These are phyloP conservation scores for Rhipidura dahli DNA, from an alignment of 2,113 vertebrate genomes.

Conservation along the genomic window DNA sequence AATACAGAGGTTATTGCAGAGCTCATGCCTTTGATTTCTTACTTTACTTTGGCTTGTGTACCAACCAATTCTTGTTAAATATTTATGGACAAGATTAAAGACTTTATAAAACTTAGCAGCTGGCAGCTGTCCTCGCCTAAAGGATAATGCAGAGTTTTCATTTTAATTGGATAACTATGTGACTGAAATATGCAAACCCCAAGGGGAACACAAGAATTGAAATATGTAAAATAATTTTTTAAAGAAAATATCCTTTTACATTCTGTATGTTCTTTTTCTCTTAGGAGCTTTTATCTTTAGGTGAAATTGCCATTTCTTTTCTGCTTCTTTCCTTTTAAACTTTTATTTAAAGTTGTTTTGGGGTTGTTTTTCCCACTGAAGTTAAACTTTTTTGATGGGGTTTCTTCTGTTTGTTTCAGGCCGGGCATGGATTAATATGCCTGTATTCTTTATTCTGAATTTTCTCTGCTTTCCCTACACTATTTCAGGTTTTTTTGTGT, in stretches of 20 bases:
- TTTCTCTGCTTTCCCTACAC: background rate
- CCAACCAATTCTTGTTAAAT: conserved; percentile 80
- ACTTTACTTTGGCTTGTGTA: conserved; percentile 75
- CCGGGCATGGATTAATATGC: background rate
- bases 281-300: conserved; percentile 48
- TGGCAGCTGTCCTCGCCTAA: conserved; percentile 77
- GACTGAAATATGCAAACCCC: conserved; percentile 73
- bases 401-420: background rate
- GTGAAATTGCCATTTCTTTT: conserved; percentile 21
- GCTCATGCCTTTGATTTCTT: conserved; percentile 74
- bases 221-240: conserved; percentile 69
- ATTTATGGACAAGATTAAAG: conserved; percentile 83
- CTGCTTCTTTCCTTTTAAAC: background rate
- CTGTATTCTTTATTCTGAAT: background rate
- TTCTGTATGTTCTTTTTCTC: conserved; percentile 45
- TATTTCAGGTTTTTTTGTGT: background rate
- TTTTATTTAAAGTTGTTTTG: background rate
- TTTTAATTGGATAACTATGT: conserved; percentile 81
- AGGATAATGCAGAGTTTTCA: conserved; percentile 76
- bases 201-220: conserved; percentile 69
- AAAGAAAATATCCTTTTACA: conserved; percentile 60
- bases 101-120: conserved; percentile 80
- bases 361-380: background rate
- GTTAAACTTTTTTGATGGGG: background rate
- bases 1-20: conserved; percentile 62